Percentiles rank a stretch among this genome's conserved stretches.
phyloP scores from a whole-genome alignment of 2,113 vertebrate genomes.

The Rhinoderma darwinii region DNA sequence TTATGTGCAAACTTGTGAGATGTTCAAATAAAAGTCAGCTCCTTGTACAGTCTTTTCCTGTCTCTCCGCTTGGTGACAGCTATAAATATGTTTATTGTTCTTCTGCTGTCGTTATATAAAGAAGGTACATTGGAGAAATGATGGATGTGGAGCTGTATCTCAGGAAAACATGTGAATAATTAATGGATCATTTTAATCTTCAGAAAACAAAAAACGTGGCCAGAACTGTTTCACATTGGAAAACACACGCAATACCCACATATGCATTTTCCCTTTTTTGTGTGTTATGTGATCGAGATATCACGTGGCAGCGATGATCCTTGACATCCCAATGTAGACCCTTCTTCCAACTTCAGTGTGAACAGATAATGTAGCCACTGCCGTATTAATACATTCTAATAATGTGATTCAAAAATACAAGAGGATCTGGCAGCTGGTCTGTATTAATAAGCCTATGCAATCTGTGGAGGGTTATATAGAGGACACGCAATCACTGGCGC shows the following conservation, averaged over 20 bases:
- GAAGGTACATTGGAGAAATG: background rate
- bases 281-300: background rate
- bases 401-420: constrained; percentile 13
- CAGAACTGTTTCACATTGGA: background rate
- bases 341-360: background rate
- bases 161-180: constrained; percentile 15
- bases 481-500: background rate
- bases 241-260: background rate
- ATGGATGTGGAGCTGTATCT: background rate
- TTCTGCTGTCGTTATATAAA: background rate
- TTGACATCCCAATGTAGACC: background rate
- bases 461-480: constrained; percentile 10
- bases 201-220: background rate
- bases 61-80: background rate
- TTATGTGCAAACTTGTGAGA: background rate
- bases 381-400: background rate
- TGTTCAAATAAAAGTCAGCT: background rate
- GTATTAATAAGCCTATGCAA: constrained; percentile 21
- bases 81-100: constrained; percentile 8
- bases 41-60: background rate
- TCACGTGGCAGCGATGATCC: background rate
- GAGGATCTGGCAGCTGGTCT: constrained; percentile 1
- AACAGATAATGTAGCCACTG: background rate
- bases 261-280: background rate
- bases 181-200: background rate